Conservation (phyloP, 2,113 vertebrate species). For the Cygnus buccinator region DNA sequence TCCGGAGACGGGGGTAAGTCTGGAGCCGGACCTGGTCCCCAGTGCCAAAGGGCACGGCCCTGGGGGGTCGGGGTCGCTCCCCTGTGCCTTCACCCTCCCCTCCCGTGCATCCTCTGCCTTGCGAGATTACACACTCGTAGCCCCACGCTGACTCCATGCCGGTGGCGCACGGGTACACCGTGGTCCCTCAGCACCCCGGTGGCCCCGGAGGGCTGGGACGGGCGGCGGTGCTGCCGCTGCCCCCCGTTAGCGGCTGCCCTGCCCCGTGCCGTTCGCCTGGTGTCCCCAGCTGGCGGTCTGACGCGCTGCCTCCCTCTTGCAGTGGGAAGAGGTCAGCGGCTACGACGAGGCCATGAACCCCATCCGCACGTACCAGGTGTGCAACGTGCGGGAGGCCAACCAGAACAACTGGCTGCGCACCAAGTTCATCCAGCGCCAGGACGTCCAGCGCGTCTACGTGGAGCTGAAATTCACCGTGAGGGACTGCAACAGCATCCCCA, state of each 20-base stretch:
- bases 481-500: slow-evolving; percentile 97
- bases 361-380: slow-evolving; percentile 97
- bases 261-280: fast-evolving
- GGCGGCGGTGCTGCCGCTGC: neutral
- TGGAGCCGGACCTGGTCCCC: neutral
- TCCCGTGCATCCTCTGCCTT: neutral
- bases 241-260: neutral
- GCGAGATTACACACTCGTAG: neutral
- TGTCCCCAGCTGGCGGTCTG: neutral
- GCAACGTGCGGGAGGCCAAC: slow-evolving; percentile 89
- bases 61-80: neutral
- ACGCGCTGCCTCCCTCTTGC: neutral
- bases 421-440: slow-evolving; percentile 90
- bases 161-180: neutral
- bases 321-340: slow-evolving; percentile 99
- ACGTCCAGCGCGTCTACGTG: slow-evolving; percentile 93
- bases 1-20: slow-evolving; percentile 94
- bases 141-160: neutral
- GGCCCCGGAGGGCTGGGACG: slow-evolving; percentile 1
- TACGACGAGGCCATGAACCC: slow-evolving; percentile 96
- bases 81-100: neutral
- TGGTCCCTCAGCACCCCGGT: slow-evolving; percentile 13
- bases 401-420: slow-evolving; percentile 99
- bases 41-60: neutral
- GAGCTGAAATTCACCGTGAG: slow-evolving; percentile 97